These are phyloP conservation scores for Drosophila bocki DNA, from an alignment of 1,140 invertebrate genomes.

Conservation along the genomic window DNA sequence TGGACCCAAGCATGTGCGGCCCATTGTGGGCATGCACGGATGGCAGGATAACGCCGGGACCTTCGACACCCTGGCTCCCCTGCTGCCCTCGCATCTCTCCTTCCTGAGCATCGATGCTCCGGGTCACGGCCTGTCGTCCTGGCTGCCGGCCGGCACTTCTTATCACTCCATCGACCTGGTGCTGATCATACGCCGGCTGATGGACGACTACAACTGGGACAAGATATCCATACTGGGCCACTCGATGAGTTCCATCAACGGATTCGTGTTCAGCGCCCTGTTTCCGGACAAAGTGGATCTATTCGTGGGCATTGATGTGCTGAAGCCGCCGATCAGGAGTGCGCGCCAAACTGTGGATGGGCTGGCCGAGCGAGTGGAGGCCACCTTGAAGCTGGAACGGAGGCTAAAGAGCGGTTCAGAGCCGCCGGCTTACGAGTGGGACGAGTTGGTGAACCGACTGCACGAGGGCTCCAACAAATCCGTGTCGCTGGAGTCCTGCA, in stretches of 20 bases:
- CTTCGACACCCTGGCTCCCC: constrained; percentile 89
- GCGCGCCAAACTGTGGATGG: constrained; percentile 54
- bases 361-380: constrained; percentile 82
- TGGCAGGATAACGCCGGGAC: constrained; percentile 92
- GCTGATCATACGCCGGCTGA: constrained; percentile 86
- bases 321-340: constrained; percentile 86
- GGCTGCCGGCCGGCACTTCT: constrained; percentile 87
- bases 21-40: constrained; percentile 90
- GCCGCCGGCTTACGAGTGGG: constrained; percentile 87
- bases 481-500: constrained; percentile 86
- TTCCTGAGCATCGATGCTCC: constrained; percentile 90
- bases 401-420: constrained; percentile 83
- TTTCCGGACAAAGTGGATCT: constrained; percentile 88
- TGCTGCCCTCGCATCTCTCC: constrained; percentile 87
- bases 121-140: constrained; percentile 90
- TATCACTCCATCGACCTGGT: constrained; percentile 88
- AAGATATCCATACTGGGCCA: constrained; percentile 89
- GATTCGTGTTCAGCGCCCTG: constrained; percentile 86
- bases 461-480: constrained; percentile 86
- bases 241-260: constrained; percentile 88
- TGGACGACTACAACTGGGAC: constrained; percentile 89
- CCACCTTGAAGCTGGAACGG: constrained; percentile 85
- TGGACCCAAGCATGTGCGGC: constrained; percentile 87
- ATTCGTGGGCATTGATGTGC: constrained; percentile 88
- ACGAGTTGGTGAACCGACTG: constrained; percentile 87